These are phyloP conservation scores for Chionomys nivalis DNA, from an alignment of 2,113 vertebrate species.

Conservation along the genomic window DNA sequence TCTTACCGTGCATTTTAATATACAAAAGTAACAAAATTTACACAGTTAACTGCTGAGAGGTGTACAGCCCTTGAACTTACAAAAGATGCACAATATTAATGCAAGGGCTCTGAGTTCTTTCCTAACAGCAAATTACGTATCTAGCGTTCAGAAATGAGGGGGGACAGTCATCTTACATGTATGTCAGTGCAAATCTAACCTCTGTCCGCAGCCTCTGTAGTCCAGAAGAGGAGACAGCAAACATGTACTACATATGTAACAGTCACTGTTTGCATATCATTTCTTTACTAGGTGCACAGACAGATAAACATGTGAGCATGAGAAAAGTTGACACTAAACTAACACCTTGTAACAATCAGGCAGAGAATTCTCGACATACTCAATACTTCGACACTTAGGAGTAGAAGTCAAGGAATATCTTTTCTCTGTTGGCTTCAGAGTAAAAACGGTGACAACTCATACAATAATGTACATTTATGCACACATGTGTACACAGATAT, in stretches of 20 bases:
- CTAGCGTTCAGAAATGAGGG: not conserved
- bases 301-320: not conserved
- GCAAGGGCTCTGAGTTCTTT: not conserved
- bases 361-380: slow-evolving; percentile 49
- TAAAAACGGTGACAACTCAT: not conserved
- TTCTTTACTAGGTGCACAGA: not conserved
- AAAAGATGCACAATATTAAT: not conserved
- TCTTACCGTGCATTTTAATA: not conserved
- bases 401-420: slow-evolving; percentile 5
- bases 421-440: slow-evolving; percentile 43
- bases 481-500: not conserved
- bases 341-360: not conserved
- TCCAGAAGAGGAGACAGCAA: not conserved
- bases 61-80: not conserved
- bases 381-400: not conserved
- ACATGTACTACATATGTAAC: not conserved
- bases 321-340: not conserved
- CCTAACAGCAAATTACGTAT: not conserved
- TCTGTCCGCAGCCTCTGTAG: not conserved
- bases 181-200: not conserved
- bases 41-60: not conserved
- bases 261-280: not conserved
- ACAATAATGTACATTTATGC: not conserved
- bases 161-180: not conserved
- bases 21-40: not conserved